Conservation (phyloP, 2,888 invertebrate genomes). For the Tetropium fuscum region DNA sequence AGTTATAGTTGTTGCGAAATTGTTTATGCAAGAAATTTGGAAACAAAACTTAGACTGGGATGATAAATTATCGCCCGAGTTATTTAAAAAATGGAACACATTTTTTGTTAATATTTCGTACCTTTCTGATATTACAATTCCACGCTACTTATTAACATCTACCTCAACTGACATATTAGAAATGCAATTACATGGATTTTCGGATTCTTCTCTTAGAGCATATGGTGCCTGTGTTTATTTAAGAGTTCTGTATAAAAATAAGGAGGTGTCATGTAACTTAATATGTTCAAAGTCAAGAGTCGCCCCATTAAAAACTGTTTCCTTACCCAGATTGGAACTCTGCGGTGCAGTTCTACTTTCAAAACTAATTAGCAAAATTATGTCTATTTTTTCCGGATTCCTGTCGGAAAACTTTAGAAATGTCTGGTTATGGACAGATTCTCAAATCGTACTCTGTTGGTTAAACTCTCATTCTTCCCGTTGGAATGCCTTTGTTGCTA, state of each 20-base stretch:
- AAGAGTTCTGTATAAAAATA: constrained; percentile 16
- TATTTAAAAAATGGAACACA: constrained; percentile 25
- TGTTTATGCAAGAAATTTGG: constrained; percentile 38
- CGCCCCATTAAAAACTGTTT: constrained; percentile 13
- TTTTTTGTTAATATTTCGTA: constrained; percentile 14
- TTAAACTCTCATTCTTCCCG: constrained; percentile 15
- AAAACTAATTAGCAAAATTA: constrained; percentile 19
- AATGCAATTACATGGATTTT: constrained; percentile 35
- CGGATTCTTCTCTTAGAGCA: constrained; percentile 27
- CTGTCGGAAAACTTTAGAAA: constrained; percentile 11
- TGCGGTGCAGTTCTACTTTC: constrained; percentile 31
- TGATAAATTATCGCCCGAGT: neutral
- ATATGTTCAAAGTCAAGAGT: constrained; percentile 28
- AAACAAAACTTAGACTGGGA: constrained; percentile 33
- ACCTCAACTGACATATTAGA: neutral
- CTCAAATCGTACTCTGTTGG: constrained; percentile 35
- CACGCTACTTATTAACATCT: constrained; percentile 25
- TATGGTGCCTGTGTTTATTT: constrained; percentile 33
- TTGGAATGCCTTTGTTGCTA: constrained; percentile 35
- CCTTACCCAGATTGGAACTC: constrained; percentile 31
- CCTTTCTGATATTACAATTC: constrained; percentile 23
- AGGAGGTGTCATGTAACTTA: constrained; percentile 24
- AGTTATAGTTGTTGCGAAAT: constrained; percentile 31
- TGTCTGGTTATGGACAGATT: constrained; percentile 39
- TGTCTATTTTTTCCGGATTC: constrained; percentile 10